Evolutionary conservation across 2,888 invertebrate species (phyloP).

Genomic region (Chrysopilus asiliformis): DNA sequence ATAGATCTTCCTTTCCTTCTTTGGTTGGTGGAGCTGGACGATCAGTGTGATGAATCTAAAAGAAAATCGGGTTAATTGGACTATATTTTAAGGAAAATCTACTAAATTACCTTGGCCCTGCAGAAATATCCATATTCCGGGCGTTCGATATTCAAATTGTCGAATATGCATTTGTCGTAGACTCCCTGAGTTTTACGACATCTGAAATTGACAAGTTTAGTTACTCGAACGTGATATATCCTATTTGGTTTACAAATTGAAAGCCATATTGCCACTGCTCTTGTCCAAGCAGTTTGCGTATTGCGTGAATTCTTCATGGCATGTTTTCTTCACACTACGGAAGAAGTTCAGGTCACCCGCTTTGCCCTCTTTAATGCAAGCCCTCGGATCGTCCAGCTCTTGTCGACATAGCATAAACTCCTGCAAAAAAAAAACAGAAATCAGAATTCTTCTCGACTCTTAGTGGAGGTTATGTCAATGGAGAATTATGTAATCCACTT

Average conservation of each 20-base stretch:
- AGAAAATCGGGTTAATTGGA: neutral
- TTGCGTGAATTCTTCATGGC: constrained; percentile 69
- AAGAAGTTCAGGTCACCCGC: constrained; percentile 82
- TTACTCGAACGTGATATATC: constrained; percentile 6
- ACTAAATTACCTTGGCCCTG: constrained; percentile 43
- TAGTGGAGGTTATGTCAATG: constrained; percentile 28
- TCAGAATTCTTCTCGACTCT: too few species aligned
- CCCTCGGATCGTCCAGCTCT: constrained; percentile 71
- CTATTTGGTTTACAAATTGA: constrained; percentile 45
- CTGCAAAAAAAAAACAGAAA: constrained; percentile 40
- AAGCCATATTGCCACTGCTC: constrained; percentile 53
- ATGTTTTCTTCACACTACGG: constrained; percentile 67
- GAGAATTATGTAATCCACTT: constrained; percentile 12
- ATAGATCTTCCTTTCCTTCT: constrained; percentile 46
- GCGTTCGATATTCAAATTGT: constrained; percentile 65
- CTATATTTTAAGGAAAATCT: neutral
- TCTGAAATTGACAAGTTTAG: constrained; percentile 39
- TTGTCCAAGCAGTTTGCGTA: constrained; percentile 79
- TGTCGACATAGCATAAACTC: constrained; percentile 82
- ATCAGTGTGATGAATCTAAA: constrained; percentile 41
- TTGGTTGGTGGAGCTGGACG: constrained; percentile 55
- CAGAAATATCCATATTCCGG: constrained; percentile 74
- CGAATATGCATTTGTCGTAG: constrained; percentile 69
- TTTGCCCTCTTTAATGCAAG: constrained; percentile 80
- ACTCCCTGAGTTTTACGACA: constrained; percentile 79